Percentiles rank a stretch among this genome's conserved stretches.
Conservation (phyloP, 2,888 invertebrate genomes). For the Platycnemis pennipes region DNA sequence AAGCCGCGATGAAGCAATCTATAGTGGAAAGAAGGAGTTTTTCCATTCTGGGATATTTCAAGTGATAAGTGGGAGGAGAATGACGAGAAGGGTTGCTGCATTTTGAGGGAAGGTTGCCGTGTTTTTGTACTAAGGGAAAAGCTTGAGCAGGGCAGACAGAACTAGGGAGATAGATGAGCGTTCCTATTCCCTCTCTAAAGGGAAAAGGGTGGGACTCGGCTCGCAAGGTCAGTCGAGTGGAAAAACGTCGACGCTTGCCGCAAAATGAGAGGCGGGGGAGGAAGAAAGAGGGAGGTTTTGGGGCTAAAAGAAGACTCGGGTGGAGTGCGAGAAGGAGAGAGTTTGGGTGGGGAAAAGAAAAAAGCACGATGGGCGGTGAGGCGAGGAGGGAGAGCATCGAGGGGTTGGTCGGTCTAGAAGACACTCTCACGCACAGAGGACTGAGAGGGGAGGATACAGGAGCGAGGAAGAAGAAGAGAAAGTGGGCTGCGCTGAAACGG, state of each 20-base stretch:
- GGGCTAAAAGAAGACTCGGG: slow-evolving; percentile 37
- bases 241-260: slow-evolving; percentile 48
- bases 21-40: neutral
- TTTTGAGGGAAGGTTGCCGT: neutral
- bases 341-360: neutral
- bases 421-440: neutral
- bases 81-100: neutral
- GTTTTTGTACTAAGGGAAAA: neutral
- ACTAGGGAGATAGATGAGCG: neutral
- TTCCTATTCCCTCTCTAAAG: neutral
- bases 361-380: neutral
- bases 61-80: neutral
- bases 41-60: neutral
- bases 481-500: slow-evolving; percentile 58
- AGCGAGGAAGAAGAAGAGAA: slow-evolving; percentile 60
- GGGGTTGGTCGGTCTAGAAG: slow-evolving; percentile 65
- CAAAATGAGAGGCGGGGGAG: slow-evolving; percentile 1
- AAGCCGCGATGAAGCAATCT: neutral
- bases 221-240: slow-evolving; percentile 56
- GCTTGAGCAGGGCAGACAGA: neutral
- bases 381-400: slow-evolving; percentile 68
- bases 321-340: neutral
- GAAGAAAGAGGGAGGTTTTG: too few species aligned
- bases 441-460: slow-evolving; percentile 50
- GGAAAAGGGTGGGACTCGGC: neutral